Base-by-base conservation (phyloP, 2,888 invertebrate species). In the Andrena haemorrhoa region DNA sequence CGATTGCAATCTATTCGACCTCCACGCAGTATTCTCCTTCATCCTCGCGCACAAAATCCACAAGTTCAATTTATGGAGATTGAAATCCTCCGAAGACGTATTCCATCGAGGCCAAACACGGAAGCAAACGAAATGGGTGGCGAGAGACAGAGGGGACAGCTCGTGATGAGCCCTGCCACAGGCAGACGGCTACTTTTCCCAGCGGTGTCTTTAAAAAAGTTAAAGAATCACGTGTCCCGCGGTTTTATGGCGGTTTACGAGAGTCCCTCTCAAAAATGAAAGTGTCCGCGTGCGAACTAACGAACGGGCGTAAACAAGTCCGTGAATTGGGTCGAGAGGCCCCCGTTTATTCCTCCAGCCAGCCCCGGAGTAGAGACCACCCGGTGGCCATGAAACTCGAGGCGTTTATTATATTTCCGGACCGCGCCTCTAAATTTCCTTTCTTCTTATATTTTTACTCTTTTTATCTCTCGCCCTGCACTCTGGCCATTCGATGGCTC, bases 221-320 rank as follows among this genome's bases (percentile, higher is more conserved):
- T 58, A 12, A 10, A 10, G n/a, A 51, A 31, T 33, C 2, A 29
- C 41, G 77, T 49, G 61, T 77, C 71, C 49, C 60, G 68, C 51
- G 31, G 29, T 69, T 75, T 83, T 84, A 70, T 58, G 69, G 51
- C 47, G 31, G 12, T 79, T 87, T 78, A 79, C 69, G 60, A 75
- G 66, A 58, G 60, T 60, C 69, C 69, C 82, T 83, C 79, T 85
- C 80, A 85, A 86, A 88, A 88, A 88, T 88, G 88, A 88, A 88
- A 88, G 88, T 88, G 80, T 75, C 78, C 75, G 72, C 72, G 79
- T 56, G 79, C 63, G 66, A 79, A 75, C 60, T 20, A 68, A 31
- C 75, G 53, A 72, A 49, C 60, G 20, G 71, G 51, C 71, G 70
- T 84, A 86, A 82, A 77, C 76, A 72, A 41, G 72, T 51, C 35